A percentile compares a stretch with the other conserved stretches of the same genome.
These are phyloP conservation scores for Phylloscopus trochilus DNA, from an alignment of 2,113 vertebrate species.

Conservation along the genomic window DNA sequence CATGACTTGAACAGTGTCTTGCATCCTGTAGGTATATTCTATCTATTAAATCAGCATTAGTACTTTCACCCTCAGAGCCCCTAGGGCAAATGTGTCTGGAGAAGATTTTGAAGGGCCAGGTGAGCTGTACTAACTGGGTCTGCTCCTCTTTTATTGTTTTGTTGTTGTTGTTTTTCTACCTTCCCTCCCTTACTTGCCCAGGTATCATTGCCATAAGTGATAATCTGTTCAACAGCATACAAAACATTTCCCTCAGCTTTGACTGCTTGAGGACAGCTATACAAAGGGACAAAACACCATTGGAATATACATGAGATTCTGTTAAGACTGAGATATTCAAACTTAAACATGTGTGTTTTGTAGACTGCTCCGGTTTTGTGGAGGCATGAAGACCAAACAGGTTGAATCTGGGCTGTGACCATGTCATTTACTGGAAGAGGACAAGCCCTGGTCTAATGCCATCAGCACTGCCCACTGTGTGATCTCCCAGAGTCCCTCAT, in stretches of 20 bases:
- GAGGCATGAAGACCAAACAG: background rate
- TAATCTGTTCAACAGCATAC: background rate
- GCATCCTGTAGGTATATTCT: background rate
- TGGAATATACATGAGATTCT: background rate
- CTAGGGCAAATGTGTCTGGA: background rate
- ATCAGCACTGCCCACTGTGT: background rate
- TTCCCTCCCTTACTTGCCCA: background rate
- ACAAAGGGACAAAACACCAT: background rate
- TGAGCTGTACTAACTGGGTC: background rate
- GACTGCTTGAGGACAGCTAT: background rate
- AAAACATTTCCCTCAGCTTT: background rate
- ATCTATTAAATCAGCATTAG: background rate
- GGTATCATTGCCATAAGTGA: background rate
- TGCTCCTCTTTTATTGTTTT: background rate
- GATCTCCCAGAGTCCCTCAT: background rate
- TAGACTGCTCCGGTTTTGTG: background rate
- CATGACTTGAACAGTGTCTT: background rate
- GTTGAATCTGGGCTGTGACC: background rate
- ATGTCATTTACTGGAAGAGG: background rate
- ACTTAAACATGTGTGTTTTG: background rate
- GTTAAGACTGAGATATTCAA: background rate
- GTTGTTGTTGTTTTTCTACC: background rate
- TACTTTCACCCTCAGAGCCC: background rate
- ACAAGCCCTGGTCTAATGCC: background rate
- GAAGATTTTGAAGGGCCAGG: background rate